Percentiles rank a stretch among this genome's conserved stretches.
Evolutionary conservation across 2,797 vertebrate genomes (phyloP).

Genomic region (Xyrichtys novacula): DNA sequence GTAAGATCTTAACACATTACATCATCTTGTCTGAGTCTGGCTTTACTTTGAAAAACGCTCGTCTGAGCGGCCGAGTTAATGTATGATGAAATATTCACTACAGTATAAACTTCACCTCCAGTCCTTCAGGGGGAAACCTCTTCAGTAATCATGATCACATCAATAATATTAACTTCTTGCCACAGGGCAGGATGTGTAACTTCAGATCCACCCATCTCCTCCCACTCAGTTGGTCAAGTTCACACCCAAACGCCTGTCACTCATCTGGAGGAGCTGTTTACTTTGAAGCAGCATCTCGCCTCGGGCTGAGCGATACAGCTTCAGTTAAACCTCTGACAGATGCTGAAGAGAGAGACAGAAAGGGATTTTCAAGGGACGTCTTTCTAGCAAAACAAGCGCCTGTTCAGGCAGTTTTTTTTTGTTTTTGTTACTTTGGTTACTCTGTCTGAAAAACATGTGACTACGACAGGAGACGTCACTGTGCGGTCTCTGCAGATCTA

Average conservation of each 20-base stretch:
- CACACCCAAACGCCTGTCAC: conserved; percentile 54
- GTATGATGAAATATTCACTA: conserved; percentile 22
- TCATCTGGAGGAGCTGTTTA: conserved; percentile 50
- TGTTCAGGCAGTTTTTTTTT: conserved; percentile 12
- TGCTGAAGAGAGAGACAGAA: conserved; percentile 23
- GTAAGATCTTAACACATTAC: too few species aligned
- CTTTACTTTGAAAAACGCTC: too few species aligned
- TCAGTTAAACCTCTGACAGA: conserved; percentile 21
- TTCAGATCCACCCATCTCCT: conserved; percentile 43
- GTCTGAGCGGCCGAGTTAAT: too few species aligned
- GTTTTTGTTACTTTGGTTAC: neutral
- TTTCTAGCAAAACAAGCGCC: conserved; percentile 6
- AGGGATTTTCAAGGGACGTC: conserved; percentile 15
- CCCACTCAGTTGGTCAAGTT: conserved; percentile 52
- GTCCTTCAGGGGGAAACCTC: too few species aligned
- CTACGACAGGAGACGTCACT: too few species aligned
- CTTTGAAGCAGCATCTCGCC: conserved; percentile 35
- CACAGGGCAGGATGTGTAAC: conserved; percentile 30
- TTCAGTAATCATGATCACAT: conserved; percentile 13
- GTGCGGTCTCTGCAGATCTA: too few species aligned
- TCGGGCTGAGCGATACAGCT: conserved; percentile 23
- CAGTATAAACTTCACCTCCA: conserved; percentile 1
- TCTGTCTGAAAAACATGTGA: too few species aligned
- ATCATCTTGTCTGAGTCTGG: too few species aligned
- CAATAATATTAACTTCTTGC: conserved; percentile 18